These are phyloP conservation scores for Eclectus roratus DNA, from an alignment of 2,113 vertebrate genomes.

Conservation along the genomic window DNA sequence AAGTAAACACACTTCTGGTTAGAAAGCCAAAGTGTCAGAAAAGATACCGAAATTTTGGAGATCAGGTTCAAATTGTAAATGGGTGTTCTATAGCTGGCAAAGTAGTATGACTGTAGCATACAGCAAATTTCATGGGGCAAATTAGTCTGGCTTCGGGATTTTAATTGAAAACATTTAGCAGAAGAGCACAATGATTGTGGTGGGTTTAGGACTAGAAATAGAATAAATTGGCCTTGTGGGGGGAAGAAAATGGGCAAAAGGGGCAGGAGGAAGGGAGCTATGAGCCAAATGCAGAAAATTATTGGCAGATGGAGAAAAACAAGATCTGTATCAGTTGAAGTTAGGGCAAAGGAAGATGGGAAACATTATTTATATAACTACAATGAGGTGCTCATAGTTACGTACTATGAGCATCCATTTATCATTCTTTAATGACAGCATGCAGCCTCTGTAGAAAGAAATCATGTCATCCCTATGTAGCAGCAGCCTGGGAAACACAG, in stretches of 20 bases:
- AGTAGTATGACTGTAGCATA: background rate
- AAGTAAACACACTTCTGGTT: background rate
- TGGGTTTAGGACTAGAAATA: background rate
- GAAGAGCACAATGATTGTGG: background rate
- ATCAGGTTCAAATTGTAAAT: background rate
- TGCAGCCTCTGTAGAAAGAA: background rate
- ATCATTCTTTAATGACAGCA: background rate
- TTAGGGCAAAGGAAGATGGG: background rate
- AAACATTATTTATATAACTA: background rate
- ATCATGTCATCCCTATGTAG: background rate
- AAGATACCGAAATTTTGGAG: background rate
- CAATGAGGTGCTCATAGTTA: background rate
- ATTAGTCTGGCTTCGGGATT: background rate
- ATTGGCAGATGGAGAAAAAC: background rate
- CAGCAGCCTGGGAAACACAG: background rate
- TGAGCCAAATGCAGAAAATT: background rate
- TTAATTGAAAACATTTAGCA: background rate
- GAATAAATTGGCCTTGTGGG: background rate
- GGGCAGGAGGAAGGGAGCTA: background rate
- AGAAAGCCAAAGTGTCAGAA: background rate
- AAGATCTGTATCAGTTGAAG: background rate
- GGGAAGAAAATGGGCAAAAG: background rate
- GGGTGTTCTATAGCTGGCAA: background rate
- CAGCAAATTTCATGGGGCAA: background rate
- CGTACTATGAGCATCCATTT: background rate